Base-by-base conservation (phyloP, 2,797 vertebrate species). In the Epinephelus coioides region DNA sequence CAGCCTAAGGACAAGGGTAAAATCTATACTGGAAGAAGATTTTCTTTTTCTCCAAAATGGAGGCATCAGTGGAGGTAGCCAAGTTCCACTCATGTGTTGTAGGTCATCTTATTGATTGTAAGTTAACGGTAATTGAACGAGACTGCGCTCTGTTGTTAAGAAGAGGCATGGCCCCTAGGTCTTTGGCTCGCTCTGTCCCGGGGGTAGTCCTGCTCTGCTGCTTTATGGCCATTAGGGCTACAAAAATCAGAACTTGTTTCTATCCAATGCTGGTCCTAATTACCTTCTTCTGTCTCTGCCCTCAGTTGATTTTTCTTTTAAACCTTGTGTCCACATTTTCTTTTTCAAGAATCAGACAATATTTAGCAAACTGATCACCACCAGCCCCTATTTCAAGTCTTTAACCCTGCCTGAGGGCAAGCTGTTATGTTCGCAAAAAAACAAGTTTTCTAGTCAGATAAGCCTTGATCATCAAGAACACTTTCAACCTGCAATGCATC, bases 71-170 rank as follows among this genome's bases (percentile, higher is more conserved):
- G 59, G 73, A 88, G 85, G 86, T 73, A 85, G 92, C 89, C 91
- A 93, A 91, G 84, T 92, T 94, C 73, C 86, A 76, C 88, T 92
- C 82, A 82, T 90, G 89, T 90, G 88, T 86, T 92, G 83, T 88
- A 91, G 89, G 92, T 92, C 92, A 94, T 92, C 82, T 60, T 90
- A 90, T 94, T 92, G 91, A 94, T 94, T 92, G 88, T 78, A 83
- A 92, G 92, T 92, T 91, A 91, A 91, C 89, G 15, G 86, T 93
- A 93, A 94, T 92, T 92, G 90, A 92, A 94, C 74, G 59, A 73
- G 90, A 90, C 86, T 89, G 75, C 5, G 5, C 66, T 80, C 76
- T 69, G 84, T 88, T 91, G 89, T 90, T 83, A 84, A 79, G 88
- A 92, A 90, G 88, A 92, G 90, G 85, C 90, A 90, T 84, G 85